These are phyloP conservation scores for Macrophya annulata DNA, from an alignment of 2,888 invertebrate species.

Conservation along the genomic window DNA sequence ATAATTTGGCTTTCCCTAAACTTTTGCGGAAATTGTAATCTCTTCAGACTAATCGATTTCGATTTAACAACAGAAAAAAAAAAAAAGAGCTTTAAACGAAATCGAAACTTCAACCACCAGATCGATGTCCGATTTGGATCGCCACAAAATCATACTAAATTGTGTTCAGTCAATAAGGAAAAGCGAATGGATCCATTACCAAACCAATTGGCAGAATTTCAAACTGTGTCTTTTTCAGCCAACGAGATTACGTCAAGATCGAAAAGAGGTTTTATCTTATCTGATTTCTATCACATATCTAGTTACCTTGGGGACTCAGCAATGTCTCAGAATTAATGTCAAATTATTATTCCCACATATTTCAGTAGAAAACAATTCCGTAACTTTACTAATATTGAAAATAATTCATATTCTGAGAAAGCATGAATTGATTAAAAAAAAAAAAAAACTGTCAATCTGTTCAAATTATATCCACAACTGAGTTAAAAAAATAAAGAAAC, in stretches of 20 bases:
- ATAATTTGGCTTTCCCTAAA: constrained; percentile 31
- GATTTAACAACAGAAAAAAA: not conserved
- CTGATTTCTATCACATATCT: not conserved
- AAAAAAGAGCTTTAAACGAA: not conserved
- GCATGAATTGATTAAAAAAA: too few species aligned
- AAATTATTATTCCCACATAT: not conserved
- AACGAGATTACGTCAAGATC: not conserved
- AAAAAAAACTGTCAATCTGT: too few species aligned
- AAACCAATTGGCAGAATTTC: constrained; percentile 14
- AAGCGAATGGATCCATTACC: not conserved
- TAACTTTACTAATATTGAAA: too few species aligned
- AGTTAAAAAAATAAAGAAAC: too few species aligned
- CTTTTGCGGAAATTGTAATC: constrained; percentile 23
- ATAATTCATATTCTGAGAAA: too few species aligned
- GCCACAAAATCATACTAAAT: not conserved
- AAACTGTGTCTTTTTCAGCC: not conserved
- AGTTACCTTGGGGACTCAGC: not conserved
- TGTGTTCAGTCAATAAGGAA: not conserved
- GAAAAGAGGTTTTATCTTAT: not conserved
- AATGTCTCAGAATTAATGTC: not conserved
- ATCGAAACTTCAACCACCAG: not conserved
- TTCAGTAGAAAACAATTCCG: too few species aligned
- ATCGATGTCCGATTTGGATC: constrained; percentile 32
- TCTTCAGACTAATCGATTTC: constrained; percentile 34
- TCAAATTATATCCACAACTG: not conserved